Evolutionary conservation across 2,113 vertebrate species (phyloP), one percentile per base, ranked within the genome.

Genomic region (rabbit (Oryctolagus cuniculus)): DNA sequence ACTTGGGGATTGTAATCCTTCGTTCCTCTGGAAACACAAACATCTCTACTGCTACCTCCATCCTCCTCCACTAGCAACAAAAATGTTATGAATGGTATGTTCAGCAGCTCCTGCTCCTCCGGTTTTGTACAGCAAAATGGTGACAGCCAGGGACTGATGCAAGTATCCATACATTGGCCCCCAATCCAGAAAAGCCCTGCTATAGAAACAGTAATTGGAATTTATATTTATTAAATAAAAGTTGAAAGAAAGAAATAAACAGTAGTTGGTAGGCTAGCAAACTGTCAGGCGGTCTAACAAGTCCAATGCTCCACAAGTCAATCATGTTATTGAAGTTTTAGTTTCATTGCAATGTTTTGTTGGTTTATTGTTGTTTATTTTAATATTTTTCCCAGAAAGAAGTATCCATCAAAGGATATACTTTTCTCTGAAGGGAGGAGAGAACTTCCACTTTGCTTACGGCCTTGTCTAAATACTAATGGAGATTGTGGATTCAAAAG

Each of bases 91-190:
- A 89, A 53, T 49, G 44, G 66, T 72, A 27, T 2, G 0, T 34
- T 29, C 34, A 63, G 5, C 64, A 38, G 17, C 31, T 95, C 38
- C 75, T 51, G 31, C 51, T 44, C 51, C 29, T 81, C 58, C 88
- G 64, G 81, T 73, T n/a, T 69, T 74, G 72, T 34, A 90, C 15
- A 85, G 78, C 82, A 96, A 91, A 91, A 82, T 73, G 63, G 74
- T 53, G 34, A 74, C 25, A 87, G 72, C 69, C 63, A 75, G n/a
- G 36, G 3, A 75, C 34, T 75, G 64, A 22, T 4, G 51, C 21
- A 53, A 34, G 70, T 87, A 58, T 86, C 53, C 72, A 72, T 27
- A 22, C 3, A 58, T 79, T 27, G 87, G 25, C 5, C 25, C 64
- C 75, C 83, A 61, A 84, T 70, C 53, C 83, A 22, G 75, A 92